Evolutionary conservation across 64 coral and sea anemone genomes (phyloP), one percentile per base, ranked within the genome.

Genomic region (Pachyseris speciosa): DNA sequence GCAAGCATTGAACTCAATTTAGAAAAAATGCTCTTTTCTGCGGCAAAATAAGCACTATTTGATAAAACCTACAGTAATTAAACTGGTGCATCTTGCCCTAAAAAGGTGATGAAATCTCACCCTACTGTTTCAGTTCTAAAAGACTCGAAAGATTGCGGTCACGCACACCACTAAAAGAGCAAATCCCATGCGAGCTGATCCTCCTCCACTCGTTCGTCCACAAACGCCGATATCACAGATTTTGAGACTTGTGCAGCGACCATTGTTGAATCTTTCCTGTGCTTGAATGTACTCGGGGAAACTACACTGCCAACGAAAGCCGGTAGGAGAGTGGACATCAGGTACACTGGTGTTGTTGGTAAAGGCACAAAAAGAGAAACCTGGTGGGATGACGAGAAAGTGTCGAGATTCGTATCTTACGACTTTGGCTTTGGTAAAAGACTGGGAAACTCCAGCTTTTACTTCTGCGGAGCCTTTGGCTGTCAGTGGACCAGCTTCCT

Each of bases 161-260:
- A 70, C 7, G 13, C 32, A 70, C 0, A 39, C 0, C 13, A 38
- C 19, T 15, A 70, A 20, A 19, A 70, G 3, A 20, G 33, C 32
- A 17, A 70, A 33, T 39, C 13, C 32, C 2, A 19, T 39, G 13
- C 17, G 34, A 15, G 37, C 66, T 17, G 66, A 77, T 6, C 31
- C 36, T 7, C 59, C 58, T 13, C 33, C 65, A n/a, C 25, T 33
- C 8, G 32, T 41, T 19, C 58, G 13, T 84, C 81, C 81, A 84
- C 81, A 84, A 37, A 84, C 81, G 45, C 81, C 81, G 9, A 66
- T 61, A 2, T 42, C 81, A 42, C 81, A 84, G 60, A 66, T 84
- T 29, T 84, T 37, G 36, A 84, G 30, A 44, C 69, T 48, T 44
- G 83, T 71, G 27, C 83, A 71, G 40, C 69, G 83, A 24, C 64